Evolutionary conservation across 2,113 vertebrate species (phyloP).

Genomic region (Atractosteus spatula): DNA sequence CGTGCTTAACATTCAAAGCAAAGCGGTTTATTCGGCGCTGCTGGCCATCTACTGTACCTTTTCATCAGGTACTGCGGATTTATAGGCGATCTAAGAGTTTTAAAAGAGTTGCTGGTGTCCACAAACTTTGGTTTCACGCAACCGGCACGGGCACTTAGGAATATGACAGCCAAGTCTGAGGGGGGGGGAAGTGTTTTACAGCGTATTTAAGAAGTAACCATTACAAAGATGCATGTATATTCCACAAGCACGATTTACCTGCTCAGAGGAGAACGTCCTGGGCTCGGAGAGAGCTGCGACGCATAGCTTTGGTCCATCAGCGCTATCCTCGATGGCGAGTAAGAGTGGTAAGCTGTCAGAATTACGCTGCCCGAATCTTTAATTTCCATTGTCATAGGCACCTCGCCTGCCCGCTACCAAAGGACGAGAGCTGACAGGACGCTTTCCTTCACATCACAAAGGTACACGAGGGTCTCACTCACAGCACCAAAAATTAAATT

Average conservation of each 20-base stretch:
- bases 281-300: slow-evolving; percentile 44
- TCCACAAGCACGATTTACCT: slow-evolving; percentile 51
- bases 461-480: background rate
- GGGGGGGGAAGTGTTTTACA: too few relatives aligned
- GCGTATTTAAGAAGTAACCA: too few relatives aligned
- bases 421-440: slow-evolving; percentile 22
- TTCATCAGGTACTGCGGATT: too few relatives aligned
- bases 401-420: slow-evolving; percentile 39
- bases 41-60: too few relatives aligned
- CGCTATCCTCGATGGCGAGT: slow-evolving; percentile 62
- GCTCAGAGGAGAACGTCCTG: slow-evolving; percentile 51
- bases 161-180: too few relatives aligned
- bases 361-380: slow-evolving; percentile 80
- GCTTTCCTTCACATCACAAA: background rate
- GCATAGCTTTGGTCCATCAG: slow-evolving; percentile 60
- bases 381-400: slow-evolving; percentile 70
- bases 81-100: too few relatives aligned
- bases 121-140: too few relatives aligned
- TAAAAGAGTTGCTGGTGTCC: too few relatives aligned
- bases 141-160: too few relatives aligned
- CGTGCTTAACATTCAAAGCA: too few relatives aligned
- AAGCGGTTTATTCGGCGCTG: too few relatives aligned
- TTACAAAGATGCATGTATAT: too few relatives aligned
- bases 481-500: slow-evolving; percentile 24
- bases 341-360: slow-evolving; percentile 81